Evolutionary conservation across 2,888 invertebrate genomes (phyloP), one percentile per base, ranked within the genome.

Genomic region (Noctua fimbriata): DNA sequence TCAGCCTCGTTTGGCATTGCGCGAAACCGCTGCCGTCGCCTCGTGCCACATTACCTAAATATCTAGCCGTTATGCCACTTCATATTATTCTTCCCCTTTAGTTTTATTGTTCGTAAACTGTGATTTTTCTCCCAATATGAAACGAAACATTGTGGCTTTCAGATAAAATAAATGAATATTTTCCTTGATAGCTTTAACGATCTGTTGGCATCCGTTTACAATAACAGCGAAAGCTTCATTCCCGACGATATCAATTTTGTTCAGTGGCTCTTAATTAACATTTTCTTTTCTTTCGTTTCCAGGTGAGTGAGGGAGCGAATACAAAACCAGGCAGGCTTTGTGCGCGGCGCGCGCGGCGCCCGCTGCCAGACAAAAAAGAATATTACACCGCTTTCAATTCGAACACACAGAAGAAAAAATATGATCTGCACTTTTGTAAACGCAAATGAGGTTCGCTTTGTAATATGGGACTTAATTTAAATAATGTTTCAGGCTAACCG

Each of bases 241-340:
- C 93, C 91, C 93, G 91, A 93, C 94, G 94, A 95, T 95, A 96
- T 96, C 95, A 95, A 95, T 96, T 95, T 95, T 95, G 93, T 93
- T 95, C 96, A 95, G 95, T 95, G 94, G 93, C 94, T 96, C 94
- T 96, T 97, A 96, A 97, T 97, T 97, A 97, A 97, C 95, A 95
- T 96, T 96, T 95, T 95, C 95, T 95, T 96, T 96, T 96, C 96
- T 96, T 96, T 96, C 93, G 93, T 95, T 96, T 96, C 94, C 96
- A 96, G 96, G 96, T 96, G 96, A 97, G 96, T 96, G 95, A 95
- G 93, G 93, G 93, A 93, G 91, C 92, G 94, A 95, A 95, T 93
- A 95, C 94, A 94, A 95, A 94, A 94, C 94, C 92, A 91, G 87
- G 91, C 92, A 91, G 92, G 94, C 95, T 95, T 96, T 95, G 94